A percentile compares a stretch with the other conserved stretches of the same genome.
Evolutionary conservation across 2,888 invertebrate species (phyloP).

Genomic region (Apomyelois bistriatella): DNA sequence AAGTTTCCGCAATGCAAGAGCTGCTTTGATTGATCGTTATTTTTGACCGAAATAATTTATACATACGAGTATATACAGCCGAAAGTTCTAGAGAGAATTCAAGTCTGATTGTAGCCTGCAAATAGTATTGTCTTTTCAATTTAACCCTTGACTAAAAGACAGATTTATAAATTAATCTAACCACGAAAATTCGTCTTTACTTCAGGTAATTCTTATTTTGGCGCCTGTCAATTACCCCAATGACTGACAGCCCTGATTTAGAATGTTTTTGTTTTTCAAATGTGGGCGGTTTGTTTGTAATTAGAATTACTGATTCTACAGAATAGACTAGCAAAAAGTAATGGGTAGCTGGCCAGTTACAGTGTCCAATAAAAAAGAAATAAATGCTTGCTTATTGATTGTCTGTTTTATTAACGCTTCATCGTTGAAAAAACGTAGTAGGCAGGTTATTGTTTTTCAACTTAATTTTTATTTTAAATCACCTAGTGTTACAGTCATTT

Average conservation of each 20-base stretch:
- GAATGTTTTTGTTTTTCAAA: background rate
- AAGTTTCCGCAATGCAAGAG: background rate
- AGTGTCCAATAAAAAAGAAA: background rate
- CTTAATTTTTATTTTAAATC: no score
- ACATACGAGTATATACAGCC: no score
- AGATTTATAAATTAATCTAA: no score
- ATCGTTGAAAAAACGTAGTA: background rate
- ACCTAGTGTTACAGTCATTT: no score
- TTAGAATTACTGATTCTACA: conserved; percentile 5
- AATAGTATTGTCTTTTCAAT: background rate
- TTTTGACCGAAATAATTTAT: background rate
- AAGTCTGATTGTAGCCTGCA: background rate
- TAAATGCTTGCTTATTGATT: background rate
- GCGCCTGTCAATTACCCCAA: background rate
- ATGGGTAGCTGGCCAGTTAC: conserved; percentile 6
- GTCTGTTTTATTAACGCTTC: background rate
- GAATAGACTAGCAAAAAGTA: background rate
- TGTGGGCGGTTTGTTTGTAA: conserved; percentile 8
- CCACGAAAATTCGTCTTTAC: no score
- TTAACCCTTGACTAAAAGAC: no score
- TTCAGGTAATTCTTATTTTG: no score
- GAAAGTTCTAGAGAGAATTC: no score
- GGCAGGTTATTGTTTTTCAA: no score
- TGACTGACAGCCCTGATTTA: background rate
- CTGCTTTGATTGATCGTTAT: conserved; percentile 3